These are phyloP conservation scores for Dipodomys ordii DNA, from an alignment of 2,113 vertebrate genomes.

Conservation along the genomic window DNA sequence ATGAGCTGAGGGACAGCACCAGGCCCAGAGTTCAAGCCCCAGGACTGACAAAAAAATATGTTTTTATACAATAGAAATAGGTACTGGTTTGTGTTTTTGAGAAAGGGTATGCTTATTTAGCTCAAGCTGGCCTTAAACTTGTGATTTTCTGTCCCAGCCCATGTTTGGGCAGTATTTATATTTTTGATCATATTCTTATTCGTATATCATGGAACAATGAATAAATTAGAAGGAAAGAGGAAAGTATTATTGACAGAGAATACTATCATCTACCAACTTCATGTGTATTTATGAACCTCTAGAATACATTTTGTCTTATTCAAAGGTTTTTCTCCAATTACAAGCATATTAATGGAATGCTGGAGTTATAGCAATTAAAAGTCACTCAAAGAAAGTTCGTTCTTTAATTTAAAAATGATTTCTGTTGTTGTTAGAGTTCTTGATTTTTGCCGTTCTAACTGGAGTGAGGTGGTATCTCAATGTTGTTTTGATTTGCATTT, in stretches of 20 bases:
- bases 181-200: conserved; percentile 2
- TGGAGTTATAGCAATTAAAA: conserved; percentile 61
- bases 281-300: background rate
- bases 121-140: background rate
- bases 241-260: background rate
- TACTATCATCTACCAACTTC: background rate
- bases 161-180: background rate
- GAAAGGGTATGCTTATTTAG: background rate
- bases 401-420: background rate
- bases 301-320: conserved; percentile 48
- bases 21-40: no score
- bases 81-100: background rate
- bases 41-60: no score
- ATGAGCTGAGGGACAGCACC: no score
- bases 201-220: background rate
- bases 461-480: no score
- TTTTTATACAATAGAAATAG: no score
- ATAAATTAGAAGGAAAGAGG: background rate
- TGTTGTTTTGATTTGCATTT: no score
- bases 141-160: background rate
- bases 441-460: no score
- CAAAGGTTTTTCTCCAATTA: conserved; percentile 57
- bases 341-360: conserved; percentile 51
- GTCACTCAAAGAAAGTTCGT: conserved; percentile 46
- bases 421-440: no score